phyloP scores from a whole-genome alignment of 1,140 invertebrate species.

The Maconellicoccus hirsutus region DNA sequence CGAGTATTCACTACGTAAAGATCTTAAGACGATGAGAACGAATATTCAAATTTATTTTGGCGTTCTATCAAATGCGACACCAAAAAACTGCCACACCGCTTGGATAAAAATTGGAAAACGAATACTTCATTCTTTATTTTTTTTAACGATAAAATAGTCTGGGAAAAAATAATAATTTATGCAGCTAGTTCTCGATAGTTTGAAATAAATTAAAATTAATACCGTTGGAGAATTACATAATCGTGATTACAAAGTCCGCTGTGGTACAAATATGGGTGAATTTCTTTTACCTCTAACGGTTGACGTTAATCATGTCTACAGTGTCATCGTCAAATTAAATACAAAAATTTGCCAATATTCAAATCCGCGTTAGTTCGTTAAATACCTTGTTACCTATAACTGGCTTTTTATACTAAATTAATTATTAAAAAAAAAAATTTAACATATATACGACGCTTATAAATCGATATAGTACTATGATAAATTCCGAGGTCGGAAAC shows the following conservation, averaged over 20 bases:
- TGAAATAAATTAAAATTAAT: background rate
- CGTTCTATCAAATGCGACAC: background rate
- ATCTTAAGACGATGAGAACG: background rate
- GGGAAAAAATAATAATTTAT: background rate
- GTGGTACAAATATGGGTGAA: background rate
- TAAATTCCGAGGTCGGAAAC: constrained; percentile 2
- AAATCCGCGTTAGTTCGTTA: background rate
- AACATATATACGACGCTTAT: background rate
- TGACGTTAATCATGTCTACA: background rate
- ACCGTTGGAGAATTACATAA: background rate
- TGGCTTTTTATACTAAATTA: background rate
- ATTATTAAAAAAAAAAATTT: background rate
- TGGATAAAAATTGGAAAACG: background rate
- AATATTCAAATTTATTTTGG: background rate
- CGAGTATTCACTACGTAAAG: background rate
- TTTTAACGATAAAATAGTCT: background rate
- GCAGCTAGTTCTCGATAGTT: background rate
- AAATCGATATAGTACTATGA: constrained; percentile 1
- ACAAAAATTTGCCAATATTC: background rate
- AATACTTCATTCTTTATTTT: background rate
- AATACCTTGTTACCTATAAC: background rate
- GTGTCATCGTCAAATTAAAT: background rate
- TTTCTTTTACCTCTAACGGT: background rate
- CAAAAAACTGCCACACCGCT: background rate
- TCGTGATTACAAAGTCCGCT: background rate